These are phyloP conservation scores for Drosophila meridionalis DNA, from an alignment of 2,888 invertebrate species.

Conservation along the genomic window DNA sequence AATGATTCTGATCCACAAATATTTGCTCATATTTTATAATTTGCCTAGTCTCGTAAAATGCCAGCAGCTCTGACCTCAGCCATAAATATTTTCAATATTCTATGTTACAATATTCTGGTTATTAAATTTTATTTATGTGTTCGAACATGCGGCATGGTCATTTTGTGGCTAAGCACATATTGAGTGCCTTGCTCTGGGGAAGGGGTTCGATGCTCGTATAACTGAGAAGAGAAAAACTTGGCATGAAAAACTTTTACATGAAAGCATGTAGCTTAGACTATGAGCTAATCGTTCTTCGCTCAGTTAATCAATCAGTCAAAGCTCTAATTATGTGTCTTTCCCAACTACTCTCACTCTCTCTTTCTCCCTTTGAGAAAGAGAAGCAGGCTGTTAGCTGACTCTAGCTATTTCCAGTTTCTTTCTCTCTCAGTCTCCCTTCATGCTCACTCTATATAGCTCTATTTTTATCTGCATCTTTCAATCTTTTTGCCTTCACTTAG, in stretches of 20 bases:
- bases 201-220: not conserved
- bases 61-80: slow-evolving; percentile 5
- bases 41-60: not conserved
- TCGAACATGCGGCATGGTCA: slow-evolving; percentile 25
- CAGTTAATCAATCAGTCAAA: not conserved
- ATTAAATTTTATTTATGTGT: slow-evolving; percentile 27
- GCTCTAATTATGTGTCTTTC: not conserved
- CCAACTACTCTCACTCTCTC: not conserved
- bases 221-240: not conserved
- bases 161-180: slow-evolving; percentile 17
- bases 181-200: not conserved
- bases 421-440: not conserved
- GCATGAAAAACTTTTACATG: too few relatives aligned
- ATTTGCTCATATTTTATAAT: not conserved
- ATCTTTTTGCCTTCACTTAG: too few relatives aligned
- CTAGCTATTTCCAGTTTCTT: too few relatives aligned
- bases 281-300: not conserved
- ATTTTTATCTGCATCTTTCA: not conserved
- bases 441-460: not conserved
- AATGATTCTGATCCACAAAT: not conserved
- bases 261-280: not conserved
- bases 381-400: too few relatives aligned
- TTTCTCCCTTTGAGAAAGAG: not conserved
- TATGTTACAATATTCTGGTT: not conserved
- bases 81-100: slow-evolving; percentile 5